Evolutionary conservation across 2,113 vertebrate genomes (phyloP), one percentile per base, ranked within the genome.

Genomic region (Sula dactylatra): DNA sequence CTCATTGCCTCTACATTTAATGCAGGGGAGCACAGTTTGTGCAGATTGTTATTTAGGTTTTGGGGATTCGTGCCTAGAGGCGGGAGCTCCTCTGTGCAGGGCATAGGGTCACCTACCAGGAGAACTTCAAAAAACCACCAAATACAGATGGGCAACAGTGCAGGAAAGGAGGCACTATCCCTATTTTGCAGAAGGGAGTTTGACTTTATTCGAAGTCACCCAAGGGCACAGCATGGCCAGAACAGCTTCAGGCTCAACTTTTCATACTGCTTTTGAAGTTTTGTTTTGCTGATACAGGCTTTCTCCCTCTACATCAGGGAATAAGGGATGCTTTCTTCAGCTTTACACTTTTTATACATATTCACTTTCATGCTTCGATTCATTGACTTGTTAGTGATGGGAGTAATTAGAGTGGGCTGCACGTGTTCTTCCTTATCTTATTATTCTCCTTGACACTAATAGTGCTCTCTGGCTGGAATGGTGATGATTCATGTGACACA

Each of bases 371-470:
- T 74, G 71, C 55, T 85, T 95, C 38, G 2, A 61, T 92, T 93
- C 91, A 91, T 38, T 76, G 80, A 25, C 52, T 94, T 77, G 18
- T 77, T 92, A 81, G 58, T 36, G 59, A 56, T 82, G 66, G 74
- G 34, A 69, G 6, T 44, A 94, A 93, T 93, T 92, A 67, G 55
- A 45, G 58, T 45, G n/a, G 66, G 72, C 72, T 72, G 47, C 78
- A 66, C 0, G 0, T 74, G 67, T 59, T 86, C 24, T 86, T 91
- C 58, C 74, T 93, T 61, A 49, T 72, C 59, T 91, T 79, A 67
- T 82, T 90, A 70, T 90, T 96, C 86, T 83, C 29, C 76, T 86
- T 96, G 95, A 96, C 82, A 76, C 65, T 76, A 97, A 92, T 26
- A 81, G 45, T 71, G 91, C 71, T 96, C 91, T 80, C 73, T 76